These are phyloP conservation scores for Rafetus swinhoei DNA, from an alignment of 2,113 vertebrate species.

Conservation along the genomic window DNA sequence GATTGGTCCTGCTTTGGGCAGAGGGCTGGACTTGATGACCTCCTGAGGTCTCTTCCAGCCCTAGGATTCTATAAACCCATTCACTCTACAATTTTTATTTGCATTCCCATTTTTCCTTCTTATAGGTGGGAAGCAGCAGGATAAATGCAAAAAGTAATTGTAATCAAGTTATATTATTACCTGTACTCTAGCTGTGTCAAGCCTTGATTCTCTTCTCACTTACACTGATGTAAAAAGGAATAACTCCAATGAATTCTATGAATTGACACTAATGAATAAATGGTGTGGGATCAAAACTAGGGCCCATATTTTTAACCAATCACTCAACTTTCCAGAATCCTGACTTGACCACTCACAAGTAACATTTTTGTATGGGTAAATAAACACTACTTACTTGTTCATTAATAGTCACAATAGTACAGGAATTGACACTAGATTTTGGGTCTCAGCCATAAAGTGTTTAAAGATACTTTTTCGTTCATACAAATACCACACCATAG, in stretches of 20 bases:
- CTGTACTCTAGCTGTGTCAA: not conserved
- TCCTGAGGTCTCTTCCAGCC: too few species aligned
- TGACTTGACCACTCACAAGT: not conserved
- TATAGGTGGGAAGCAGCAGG: not conserved
- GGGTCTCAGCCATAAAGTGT: not conserved
- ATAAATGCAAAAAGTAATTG: not conserved
- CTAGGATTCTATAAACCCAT: not conserved
- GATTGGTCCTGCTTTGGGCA: too few species aligned
- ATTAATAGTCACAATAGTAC: not conserved
- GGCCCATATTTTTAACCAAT: not conserved
- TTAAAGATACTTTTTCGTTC: slow-evolving; percentile 48
- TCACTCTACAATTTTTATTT: not conserved
- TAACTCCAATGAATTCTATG: not conserved
- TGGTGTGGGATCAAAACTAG: not conserved
- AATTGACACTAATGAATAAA: not conserved
- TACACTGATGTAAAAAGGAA: not conserved
- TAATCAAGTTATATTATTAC: not conserved
- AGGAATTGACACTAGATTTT: slow-evolving; percentile 34
- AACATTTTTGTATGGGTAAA: not conserved
- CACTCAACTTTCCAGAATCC: not conserved
- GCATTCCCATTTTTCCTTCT: not conserved
- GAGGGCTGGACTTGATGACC: too few species aligned
- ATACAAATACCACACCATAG: not conserved
- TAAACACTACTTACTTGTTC: not conserved
- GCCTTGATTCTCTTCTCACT: not conserved